Percentiles rank a stretch among this genome's conserved stretches.
Evolutionary conservation across 2,888 invertebrate species (phyloP).

Genomic region (Leptodirus hochenwartii): DNA sequence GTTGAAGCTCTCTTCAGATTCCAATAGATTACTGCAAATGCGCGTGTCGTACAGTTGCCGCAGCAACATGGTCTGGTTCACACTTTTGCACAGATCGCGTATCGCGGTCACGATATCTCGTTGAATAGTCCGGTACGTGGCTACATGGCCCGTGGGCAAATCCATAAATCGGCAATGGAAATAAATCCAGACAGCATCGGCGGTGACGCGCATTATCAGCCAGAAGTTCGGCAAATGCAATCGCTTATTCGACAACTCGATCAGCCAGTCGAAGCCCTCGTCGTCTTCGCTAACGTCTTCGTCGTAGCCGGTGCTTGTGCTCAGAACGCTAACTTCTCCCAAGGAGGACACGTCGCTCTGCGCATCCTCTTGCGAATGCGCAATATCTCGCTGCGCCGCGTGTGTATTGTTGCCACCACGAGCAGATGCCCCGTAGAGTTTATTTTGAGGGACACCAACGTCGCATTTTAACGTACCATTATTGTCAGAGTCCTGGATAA

Average conservation of each 20-base stretch:
- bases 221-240: slow-evolving; percentile 48
- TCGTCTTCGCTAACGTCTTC: slow-evolving; percentile 43
- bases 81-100: slow-evolving; percentile 38
- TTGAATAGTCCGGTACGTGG: slow-evolving; percentile 32
- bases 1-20: slow-evolving; percentile 33
- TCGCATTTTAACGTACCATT: too few relatives aligned
- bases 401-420: too few relatives aligned
- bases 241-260: slow-evolving; percentile 31
- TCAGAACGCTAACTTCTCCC: slow-evolving; percentile 7
- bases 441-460: too few relatives aligned
- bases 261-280: slow-evolving; percentile 37
- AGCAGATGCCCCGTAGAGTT: too few relatives aligned
- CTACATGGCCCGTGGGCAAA: slow-evolving; percentile 31
- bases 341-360: too few relatives aligned
- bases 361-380: too few relatives aligned
- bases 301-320: slow-evolving; percentile 42
- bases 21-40: slow-evolving; percentile 44
- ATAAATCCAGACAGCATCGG: slow-evolving; percentile 39
- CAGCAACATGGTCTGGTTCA: slow-evolving; percentile 51
- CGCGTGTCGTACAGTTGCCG: slow-evolving; percentile 46
- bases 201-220: slow-evolving; percentile 43
- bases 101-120: slow-evolving; percentile 34
- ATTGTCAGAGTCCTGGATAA: too few relatives aligned
- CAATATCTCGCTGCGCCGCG: too few relatives aligned
- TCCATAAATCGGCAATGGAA: slow-evolving; percentile 48